Evolutionary conservation across 2,888 invertebrate species (phyloP), one percentile per base, ranked within the genome.

Genomic region (Cryptosula pallasiana): DNA sequence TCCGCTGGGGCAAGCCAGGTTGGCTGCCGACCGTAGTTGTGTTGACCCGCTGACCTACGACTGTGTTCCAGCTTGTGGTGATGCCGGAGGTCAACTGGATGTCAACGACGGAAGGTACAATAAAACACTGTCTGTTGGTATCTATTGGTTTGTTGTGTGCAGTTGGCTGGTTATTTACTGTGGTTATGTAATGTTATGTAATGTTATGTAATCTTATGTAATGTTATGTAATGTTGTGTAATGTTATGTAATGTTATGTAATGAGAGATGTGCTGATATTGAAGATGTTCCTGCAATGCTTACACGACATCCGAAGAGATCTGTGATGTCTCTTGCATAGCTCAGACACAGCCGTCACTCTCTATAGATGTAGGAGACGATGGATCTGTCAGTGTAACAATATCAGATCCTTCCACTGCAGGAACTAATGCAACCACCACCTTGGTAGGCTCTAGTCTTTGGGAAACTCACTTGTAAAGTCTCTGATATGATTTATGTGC

Each of bases 241-340:
- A n/a, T n/a, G n/a, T n/a, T n/a, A n/a, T n/a, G n/a, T n/a, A n/a
- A n/a, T n/a, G n/a, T n/a, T n/a, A n/a, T n/a, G n/a, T n/a, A n/a
- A n/a, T n/a, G n/a, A n/a, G n/a, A n/a, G n/a, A n/a, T n/a, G n/a
- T n/a, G n/a, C n/a, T n/a, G n/a, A n/a, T n/a, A n/a, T n/a, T n/a
- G n/a, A n/a, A 82, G 82, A 54, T 82, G 82, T 75, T 73, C 73
- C 34, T 83, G 82, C 75, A 71, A 76, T 16, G 57, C 58, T 5
- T 81, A 81, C 73, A 75, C 71, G 5, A 77, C 78, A 2, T 77
- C 80, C 1, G 74, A 76, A 2, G 74, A 76, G 57, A 77, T 81
- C 34, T 83, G 82, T 76, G 77, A 81, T 63, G 13, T 73, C 0
- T 72, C 72, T 0, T 83, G 82, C 72, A 75, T 75, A 23, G 45